phyloP scores from a whole-genome alignment of 1,140 invertebrate genomes.

The Heliconius eleuchia region DNA sequence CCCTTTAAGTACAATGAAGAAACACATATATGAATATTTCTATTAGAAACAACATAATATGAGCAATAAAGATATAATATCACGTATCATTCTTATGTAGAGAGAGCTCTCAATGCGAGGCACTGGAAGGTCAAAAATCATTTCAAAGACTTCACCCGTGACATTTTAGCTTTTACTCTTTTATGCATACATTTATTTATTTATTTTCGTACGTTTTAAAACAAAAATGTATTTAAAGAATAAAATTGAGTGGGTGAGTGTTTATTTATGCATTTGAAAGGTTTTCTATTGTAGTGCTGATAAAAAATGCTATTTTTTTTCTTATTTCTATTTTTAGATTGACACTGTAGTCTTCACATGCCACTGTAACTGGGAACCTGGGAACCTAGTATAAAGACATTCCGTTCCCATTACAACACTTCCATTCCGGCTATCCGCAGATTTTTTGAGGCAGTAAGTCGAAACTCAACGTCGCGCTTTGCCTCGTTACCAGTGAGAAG shows the following conservation, averaged over 20 bases:
- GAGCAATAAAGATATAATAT: background rate
- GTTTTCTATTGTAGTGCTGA: background rate
- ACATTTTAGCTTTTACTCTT: background rate
- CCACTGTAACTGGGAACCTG: too few relatives aligned
- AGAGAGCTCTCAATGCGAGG: background rate
- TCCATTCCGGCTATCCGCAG: too few relatives aligned
- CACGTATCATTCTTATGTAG: background rate
- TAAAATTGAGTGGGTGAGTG: background rate
- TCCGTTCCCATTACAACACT: too few relatives aligned
- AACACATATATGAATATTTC: background rate
- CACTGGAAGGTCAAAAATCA: conserved; percentile 4
- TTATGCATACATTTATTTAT: background rate
- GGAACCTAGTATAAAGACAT: too few relatives aligned
- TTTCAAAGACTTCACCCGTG: conserved; percentile 7
- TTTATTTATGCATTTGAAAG: background rate
- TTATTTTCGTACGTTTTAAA: background rate
- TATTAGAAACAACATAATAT: conserved; percentile 7
- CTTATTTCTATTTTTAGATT: too few relatives aligned
- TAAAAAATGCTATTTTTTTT: background rate
- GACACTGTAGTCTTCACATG: too few relatives aligned
- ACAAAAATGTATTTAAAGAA: background rate
- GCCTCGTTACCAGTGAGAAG: too few relatives aligned
- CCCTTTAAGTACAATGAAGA: too few relatives aligned
- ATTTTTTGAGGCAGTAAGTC: too few relatives aligned
- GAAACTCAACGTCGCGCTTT: too few relatives aligned